Evolutionary conservation across 2,797 vertebrate genomes (phyloP), one percentile per base, ranked within the genome.

Genomic region (Octomys mimax): DNA sequence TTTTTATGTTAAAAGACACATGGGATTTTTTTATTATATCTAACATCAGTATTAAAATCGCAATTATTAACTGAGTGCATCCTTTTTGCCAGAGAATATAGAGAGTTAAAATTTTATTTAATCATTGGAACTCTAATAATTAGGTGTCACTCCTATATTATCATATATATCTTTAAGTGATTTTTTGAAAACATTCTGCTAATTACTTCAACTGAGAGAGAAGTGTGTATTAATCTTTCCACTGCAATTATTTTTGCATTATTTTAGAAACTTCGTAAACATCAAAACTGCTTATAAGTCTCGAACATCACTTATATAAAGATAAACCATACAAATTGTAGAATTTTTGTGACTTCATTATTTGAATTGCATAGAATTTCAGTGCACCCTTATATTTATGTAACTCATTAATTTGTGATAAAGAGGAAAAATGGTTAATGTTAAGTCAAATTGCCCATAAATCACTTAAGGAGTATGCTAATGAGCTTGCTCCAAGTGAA

Each of bases 381-480:
- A 98, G 95, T 96, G 82, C 85, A 96, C 89, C 86, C 33, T 26
- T 0, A 71, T 97, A 98, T 98, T 98, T 98, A 97, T 98, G 97
- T 98, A 97, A 98, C 91, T 98, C 96, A 98, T 98, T 98, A 98
- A 98, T 98, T 98, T 98, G 97, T 98, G 98, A 97, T 94, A 98
- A 98, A 98, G 97, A 98, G 95, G 96, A 97, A 97, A 98, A 97
- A 98, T 97, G 97, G 92, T 98, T 98, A 98, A 97, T 97, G 97
- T 96, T 98, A 98, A 98, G 94, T 98, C 97, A 98, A 98, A 98
- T 98, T 98, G 98, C 98, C 97, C 98, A 95, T 98, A 98, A 98
- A 98, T 98, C 98, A 98, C 97, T 98, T 98, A 98, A 98, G 96
- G 97, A 98, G 98, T 98, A 98, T 98, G 98, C 96, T 99, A 98